Evolutionary conservation across 2,113 vertebrate species (phyloP).

Genomic region (Hyla sarda): DNA sequence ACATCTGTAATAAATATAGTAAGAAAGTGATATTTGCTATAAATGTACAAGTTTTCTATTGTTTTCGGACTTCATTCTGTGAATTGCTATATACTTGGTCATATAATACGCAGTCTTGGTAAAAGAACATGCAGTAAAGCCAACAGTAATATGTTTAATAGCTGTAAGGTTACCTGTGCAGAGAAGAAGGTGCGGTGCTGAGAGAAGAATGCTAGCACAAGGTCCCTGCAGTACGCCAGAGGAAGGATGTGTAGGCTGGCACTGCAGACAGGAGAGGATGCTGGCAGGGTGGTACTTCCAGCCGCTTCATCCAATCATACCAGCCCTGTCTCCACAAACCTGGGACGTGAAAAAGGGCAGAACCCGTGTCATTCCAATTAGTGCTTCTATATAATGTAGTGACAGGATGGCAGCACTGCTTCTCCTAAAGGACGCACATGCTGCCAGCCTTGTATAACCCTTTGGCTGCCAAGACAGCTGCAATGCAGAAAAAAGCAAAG

Average conservation of each 20-base stretch:
- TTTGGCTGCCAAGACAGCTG: constrained; percentile 5
- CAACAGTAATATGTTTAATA: no score
- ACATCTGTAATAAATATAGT: no score
- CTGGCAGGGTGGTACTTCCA: neutral
- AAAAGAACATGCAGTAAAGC: no score
- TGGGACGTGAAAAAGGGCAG: constrained; percentile 28
- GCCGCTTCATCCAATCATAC: constrained; percentile 22
- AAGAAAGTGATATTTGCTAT: no score
- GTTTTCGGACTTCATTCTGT: neutral
- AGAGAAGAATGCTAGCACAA: neutral
- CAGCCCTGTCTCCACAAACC: neutral
- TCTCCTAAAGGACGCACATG: constrained; percentile 12
- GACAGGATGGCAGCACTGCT: constrained; percentile 26
- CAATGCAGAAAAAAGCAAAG: constrained; percentile 20
- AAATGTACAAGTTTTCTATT: neutral
- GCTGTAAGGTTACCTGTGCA: constrained; percentile 24
- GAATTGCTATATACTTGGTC: no score
- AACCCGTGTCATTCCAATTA: constrained; percentile 38
- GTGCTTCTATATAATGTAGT: constrained; percentile 43
- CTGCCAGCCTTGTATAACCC: constrained; percentile 17
- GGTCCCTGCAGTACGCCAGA: constrained; percentile 17
- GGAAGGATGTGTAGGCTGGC: neutral
- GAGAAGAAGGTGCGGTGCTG: neutral
- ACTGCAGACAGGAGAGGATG: constrained; percentile 18
- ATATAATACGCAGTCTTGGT: neutral